Evolutionary conservation across 2,888 invertebrate genomes (phyloP), one percentile per base, ranked within the genome.

Genomic region (Megalurothrips usitatus): DNA sequence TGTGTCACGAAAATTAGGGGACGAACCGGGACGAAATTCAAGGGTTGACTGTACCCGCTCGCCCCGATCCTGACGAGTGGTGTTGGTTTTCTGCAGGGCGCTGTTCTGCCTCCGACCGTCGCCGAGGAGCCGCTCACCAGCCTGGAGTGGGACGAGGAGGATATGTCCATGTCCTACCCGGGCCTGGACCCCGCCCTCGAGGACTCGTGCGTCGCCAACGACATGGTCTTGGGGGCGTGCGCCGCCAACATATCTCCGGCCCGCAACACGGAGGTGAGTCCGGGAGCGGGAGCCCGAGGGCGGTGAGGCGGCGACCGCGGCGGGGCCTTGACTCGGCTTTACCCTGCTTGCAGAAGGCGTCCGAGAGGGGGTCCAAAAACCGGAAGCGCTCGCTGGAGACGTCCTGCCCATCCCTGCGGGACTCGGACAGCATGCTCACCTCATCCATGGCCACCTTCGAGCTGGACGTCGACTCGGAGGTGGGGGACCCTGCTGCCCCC

Each of bases 121-220:
- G 26, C 12, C 12, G 68, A 75, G 68, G 68, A 75, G 26, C 68
- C 68, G 9, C 68, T 75, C 23, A 75, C 68, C 23, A 75, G 68
- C 12, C 68, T 75, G 26, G 68, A 75, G 68, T 75, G 68, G 68
- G 68, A 75, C 23, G 68, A 75, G 68, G 68, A 75, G 26, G 68
- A 75, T 10, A 75, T 75, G 68, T 75, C 68, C 26, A 75, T 75
- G 68, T 75, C 68, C 1, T 75, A 26, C 26, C 68, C 68, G 11
- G 68, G 34, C 34, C 3, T 43, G 6, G 34, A 75, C 6, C 11
- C 23, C 10, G 8, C 12, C 23, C 12, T 75, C 9, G 23, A 75
- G 9, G 68, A 75, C 9, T 75, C 68, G 12, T n/a, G 68, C 9
- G 26, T 75, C 1, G 26, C 26, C 68, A 75, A 75, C 23, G 68